Percentiles rank a stretch among this genome's conserved stretches.
Evolutionary conservation across 2,888 invertebrate genomes (phyloP).

Genomic region (Serripes groenlandicus): DNA sequence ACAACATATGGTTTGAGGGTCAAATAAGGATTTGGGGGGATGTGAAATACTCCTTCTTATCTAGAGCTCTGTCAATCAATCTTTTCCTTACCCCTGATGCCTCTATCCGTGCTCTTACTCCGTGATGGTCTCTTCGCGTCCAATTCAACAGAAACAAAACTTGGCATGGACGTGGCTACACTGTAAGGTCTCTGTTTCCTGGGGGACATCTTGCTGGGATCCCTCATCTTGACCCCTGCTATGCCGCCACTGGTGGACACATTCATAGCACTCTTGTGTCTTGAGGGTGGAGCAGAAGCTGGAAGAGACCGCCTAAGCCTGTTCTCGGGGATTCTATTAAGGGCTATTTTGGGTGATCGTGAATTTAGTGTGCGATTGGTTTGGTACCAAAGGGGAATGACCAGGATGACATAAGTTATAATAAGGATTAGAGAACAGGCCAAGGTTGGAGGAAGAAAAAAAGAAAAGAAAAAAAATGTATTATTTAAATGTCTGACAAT

Average conservation of each 20-base stretch:
- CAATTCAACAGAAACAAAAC: conserved; percentile 74
- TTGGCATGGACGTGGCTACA: conserved; percentile 81
- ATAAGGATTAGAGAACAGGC: conserved; percentile 21
- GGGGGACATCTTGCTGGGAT: conserved; percentile 70
- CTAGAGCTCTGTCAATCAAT: too few relatives aligned
- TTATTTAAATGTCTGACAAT: conserved; percentile 5
- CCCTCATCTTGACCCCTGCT: conserved; percentile 73
- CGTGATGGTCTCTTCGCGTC: conserved; percentile 73
- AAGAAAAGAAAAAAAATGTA: conserved; percentile 61
- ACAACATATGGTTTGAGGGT: too few relatives aligned
- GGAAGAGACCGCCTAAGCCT: conserved; percentile 82
- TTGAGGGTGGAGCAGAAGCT: conserved; percentile 77
- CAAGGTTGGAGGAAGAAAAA: conserved; percentile 47
- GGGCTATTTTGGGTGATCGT: conserved; percentile 69
- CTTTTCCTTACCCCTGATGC: conserved; percentile 69
- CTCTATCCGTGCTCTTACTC: conserved; percentile 81
- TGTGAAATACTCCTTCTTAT: too few relatives aligned
- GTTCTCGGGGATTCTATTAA: conserved; percentile 82
- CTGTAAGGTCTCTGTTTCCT: conserved; percentile 82
- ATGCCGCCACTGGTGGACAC: conserved; percentile 57
- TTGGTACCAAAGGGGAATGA: neutral
- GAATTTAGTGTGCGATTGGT: neutral
- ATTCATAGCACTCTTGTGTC: conserved; percentile 75
- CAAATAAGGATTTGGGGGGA: too few relatives aligned
- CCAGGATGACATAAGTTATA: neutral